Percentiles rank a stretch among this genome's conserved stretches.
Evolutionary conservation across 2,113 vertebrate species (phyloP).

Genomic region (Nannobrachium achirus): DNA sequence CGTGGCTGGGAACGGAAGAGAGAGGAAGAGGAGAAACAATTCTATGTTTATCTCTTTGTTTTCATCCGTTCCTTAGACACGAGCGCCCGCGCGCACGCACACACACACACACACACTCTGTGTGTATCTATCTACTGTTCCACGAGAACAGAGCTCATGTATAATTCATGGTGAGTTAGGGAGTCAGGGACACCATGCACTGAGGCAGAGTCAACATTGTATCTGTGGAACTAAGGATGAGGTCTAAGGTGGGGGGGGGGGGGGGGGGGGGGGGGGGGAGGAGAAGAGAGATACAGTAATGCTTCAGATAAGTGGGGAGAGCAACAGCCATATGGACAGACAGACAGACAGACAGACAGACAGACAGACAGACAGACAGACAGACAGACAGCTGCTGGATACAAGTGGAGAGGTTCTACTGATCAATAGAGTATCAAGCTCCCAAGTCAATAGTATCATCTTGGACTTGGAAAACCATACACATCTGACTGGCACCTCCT

Average conservation of each 20-base stretch:
- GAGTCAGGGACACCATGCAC: constrained; percentile 50
- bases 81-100: constrained; percentile 21
- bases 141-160: constrained; percentile 69
- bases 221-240: constrained; percentile 26
- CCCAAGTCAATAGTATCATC: constrained; percentile 35
- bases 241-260: constrained; percentile 22
- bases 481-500: constrained; percentile 27
- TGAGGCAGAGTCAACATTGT: constrained; percentile 36
- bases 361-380: constrained; percentile 10
- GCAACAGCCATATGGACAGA: constrained; percentile 37
- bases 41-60: constrained; percentile 2
- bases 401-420: constrained; percentile 22
- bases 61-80: constrained; percentile 27
- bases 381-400: background rate
- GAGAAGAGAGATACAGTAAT: constrained; percentile 37
- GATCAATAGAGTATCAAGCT: constrained; percentile 53
- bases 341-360: background rate
- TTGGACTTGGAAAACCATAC: background rate
- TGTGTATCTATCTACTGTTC: constrained; percentile 63
- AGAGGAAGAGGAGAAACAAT: constrained; percentile 4
- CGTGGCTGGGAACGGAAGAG: background rate
- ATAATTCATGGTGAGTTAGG: constrained; percentile 64
- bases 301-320: constrained; percentile 33
- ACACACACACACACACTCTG: constrained; percentile 21
- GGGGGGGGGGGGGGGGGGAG: constrained; percentile 28